phyloP scores from a whole-genome alignment of 2,113 vertebrate species.

The Pluvialis apricaria region DNA sequence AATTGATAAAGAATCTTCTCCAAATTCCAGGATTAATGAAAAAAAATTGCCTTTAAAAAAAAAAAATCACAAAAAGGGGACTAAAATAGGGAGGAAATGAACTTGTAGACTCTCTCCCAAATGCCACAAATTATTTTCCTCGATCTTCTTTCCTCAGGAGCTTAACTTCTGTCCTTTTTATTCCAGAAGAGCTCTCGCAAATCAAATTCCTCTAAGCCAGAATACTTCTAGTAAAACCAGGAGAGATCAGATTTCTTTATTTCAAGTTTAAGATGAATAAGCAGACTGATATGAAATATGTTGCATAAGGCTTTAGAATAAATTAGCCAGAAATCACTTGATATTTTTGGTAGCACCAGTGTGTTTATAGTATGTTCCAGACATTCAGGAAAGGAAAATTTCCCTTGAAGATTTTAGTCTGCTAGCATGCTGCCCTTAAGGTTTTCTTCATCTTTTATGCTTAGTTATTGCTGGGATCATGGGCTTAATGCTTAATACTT shows the following conservation, averaged over 20 bases:
- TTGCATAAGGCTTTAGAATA: conserved; percentile 42
- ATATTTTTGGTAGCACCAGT: conserved; percentile 49
- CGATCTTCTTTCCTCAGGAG: background rate
- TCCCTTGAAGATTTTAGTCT: conserved; percentile 24
- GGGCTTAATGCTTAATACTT: conserved; percentile 44
- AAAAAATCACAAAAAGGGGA: background rate
- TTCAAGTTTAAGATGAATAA: conserved; percentile 37
- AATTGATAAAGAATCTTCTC: background rate
- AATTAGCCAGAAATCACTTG: conserved; percentile 31
- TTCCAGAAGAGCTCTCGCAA: background rate
- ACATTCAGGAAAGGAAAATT: conserved; percentile 7
- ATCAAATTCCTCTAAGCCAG: conserved; percentile 11
- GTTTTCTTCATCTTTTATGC: conserved; percentile 35
- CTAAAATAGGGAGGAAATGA: background rate
- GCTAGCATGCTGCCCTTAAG: conserved; percentile 6
- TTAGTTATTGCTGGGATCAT: conserved; percentile 43
- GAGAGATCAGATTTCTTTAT: conserved; percentile 30
- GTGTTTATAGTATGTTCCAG: conserved; percentile 42
- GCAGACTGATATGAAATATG: conserved; percentile 40
- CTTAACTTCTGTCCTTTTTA: conserved; percentile 12
- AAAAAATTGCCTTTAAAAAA: background rate
- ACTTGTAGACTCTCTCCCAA: background rate
- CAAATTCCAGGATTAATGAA: background rate
- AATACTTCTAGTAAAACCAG: conserved; percentile 36
- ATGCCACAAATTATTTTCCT: conserved; percentile 25